A percentile compares a stretch with the other conserved stretches of the same genome.
phyloP scores from a whole-genome alignment of 2,113 vertebrate genomes.

The Zosterops lateralis region DNA sequence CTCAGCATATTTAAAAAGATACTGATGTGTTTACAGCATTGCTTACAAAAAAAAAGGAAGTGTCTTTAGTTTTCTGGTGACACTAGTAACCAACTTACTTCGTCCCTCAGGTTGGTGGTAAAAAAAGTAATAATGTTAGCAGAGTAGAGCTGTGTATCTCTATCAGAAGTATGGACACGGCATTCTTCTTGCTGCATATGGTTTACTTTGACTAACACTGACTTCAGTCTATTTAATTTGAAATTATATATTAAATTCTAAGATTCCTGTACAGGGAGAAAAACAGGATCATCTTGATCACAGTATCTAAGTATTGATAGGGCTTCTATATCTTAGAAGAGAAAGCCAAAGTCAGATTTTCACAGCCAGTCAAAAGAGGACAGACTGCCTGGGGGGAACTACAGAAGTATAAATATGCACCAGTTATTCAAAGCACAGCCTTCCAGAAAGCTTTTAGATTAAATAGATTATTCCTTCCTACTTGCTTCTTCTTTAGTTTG shows the following conservation, averaged over 20 bases:
- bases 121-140: not conserved
- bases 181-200: not conserved
- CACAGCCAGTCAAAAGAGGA: not conserved
- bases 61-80: not conserved
- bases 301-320: not conserved
- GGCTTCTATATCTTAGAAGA: not conserved
- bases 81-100: not conserved
- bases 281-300: not conserved
- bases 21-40: not conserved
- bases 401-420: not conserved
- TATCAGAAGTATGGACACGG: not conserved
- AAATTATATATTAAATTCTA: not conserved
- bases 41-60: not conserved
- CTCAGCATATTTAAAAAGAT: not conserved
- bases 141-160: not conserved
- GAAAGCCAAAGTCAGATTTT: conserved; percentile 3
- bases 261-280: not conserved
- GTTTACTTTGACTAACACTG: not conserved
- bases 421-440: conserved; percentile 13
- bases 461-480: not conserved
- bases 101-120: not conserved
- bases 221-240: not conserved
- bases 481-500: not conserved
- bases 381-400: not conserved
- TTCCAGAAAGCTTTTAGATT: conserved; percentile 18